phyloP scores from a whole-genome alignment of 2,888 invertebrate species.

The Gibbula magus region DNA sequence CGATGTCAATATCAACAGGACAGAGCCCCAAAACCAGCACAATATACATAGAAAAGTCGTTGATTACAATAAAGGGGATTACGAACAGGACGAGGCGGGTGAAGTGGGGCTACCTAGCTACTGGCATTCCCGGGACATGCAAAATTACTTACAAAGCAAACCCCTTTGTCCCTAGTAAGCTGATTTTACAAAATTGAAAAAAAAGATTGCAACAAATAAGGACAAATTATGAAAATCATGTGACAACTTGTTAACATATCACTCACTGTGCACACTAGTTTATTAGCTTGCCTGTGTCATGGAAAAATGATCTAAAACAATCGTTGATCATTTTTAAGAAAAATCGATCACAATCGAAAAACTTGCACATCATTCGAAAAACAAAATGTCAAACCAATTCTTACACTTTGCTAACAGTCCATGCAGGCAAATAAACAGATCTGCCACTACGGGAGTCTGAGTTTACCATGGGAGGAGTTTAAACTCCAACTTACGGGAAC shows the following conservation, averaged over 20 bases:
- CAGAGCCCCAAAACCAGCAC: conserved; percentile 3
- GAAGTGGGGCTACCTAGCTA: not conserved
- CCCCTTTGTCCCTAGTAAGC: conserved; percentile 66
- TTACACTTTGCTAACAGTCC: conserved; percentile 20
- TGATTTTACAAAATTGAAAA: conserved; percentile 42
- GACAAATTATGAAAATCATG: conserved; percentile 24
- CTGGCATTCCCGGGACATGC: conserved; percentile 25
- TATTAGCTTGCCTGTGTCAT: conserved; percentile 18
- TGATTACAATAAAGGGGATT: conserved; percentile 9
- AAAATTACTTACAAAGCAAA: conserved; percentile 66
- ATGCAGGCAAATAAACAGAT: conserved; percentile 25
- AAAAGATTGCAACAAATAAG: conserved; percentile 25
- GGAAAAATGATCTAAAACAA: conserved; percentile 12
- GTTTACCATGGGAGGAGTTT: conserved; percentile 3
- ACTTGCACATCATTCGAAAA: conserved; percentile 22
- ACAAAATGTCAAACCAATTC: conserved; percentile 20
- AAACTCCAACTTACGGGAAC: conserved; percentile 9
- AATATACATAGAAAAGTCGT: conserved; percentile 11
- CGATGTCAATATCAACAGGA: conserved; percentile 7
- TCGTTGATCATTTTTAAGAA: conserved; percentile 1
- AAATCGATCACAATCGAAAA: conserved; percentile 26
- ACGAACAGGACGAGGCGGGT: not conserved
- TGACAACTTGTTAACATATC: conserved; percentile 17
- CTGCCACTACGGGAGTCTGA: conserved; percentile 16
- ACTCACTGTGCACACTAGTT: not conserved